Evolutionary conservation across 92 coral and sea anemone species (phyloP), one percentile per base, ranked within the genome.

Genomic region (Zoanthus sociatus): DNA sequence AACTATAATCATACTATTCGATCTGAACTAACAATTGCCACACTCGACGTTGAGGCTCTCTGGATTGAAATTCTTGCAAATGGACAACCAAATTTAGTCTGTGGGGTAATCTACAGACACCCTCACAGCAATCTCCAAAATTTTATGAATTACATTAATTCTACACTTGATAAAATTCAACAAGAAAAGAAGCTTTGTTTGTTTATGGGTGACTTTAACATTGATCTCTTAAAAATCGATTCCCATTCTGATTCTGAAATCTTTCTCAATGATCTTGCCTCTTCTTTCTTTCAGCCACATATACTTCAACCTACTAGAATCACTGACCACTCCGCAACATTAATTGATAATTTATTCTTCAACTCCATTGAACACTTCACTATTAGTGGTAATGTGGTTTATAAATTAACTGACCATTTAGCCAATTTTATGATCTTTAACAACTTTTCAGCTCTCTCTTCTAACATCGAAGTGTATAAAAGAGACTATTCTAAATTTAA

Each of bases 41-140:
- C 44, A 50, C 70, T 31, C 26, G 91, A 91, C 30, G 82, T 73
- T 87, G 93, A 91, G 87, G 69, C 91, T 46, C 73, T 90, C 44
- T 90, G 93, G 93, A 86, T 90, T 63, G 93, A 90, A 90, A 71
- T 90, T 16, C 37, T 78, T 76, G 70, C 69, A 73, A 71, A 78
- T 72, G 54, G 46, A 54, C 93, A 87, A 54, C 90, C 64, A 71
- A 87, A 90, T 74, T 42, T 87, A 21, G 63, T 90, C 51, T 90
- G 92, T 90, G 92, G 92, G 31, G 82, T 86, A 10, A 86, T 90
- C 53, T 90, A 86, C 71, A 90, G 90, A 86, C 92, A 90, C 67
- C 92, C 92, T 37, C 51, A 78, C 82, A 50, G 76, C 58, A 76
- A 84, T 74, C 20, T 85, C 47, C 77, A 84, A 56, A 32, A 31